Base-by-base conservation (phyloP, 2,888 invertebrate species). In the Eremobia ochroleuca region DNA sequence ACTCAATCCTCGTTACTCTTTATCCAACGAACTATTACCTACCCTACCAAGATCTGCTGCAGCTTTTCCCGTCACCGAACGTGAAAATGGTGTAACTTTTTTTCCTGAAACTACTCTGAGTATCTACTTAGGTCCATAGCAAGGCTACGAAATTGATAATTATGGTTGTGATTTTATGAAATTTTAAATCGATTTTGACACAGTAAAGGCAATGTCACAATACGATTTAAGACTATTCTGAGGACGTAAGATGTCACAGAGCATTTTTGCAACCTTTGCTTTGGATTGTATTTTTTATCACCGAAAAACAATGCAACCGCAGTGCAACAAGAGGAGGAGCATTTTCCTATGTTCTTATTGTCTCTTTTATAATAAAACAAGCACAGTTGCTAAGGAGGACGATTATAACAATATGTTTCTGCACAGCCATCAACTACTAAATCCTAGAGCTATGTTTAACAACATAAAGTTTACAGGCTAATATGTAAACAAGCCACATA, bases 401-500 rank as follows among this genome's bases (percentile, higher is more conserved):
- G 18, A n/a, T 43, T 43, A 21, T 13, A 43, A 4, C 21, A 21
- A 15, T 21, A 46, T n/a, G 5, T 9, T 40, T 28, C 28, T 52
- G 15, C 18, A 31, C 5, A 21, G 18, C n/a, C 28, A 25, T 15
- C 11, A 37, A 49, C 8, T 25, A 52, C 25, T 52, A 21, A 52
- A 25, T 13, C 6, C 0, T 43, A 55, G 4, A 31, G 18, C 31
- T 52, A 21, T 21, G 25, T 31, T 3, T 37, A 18, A 28, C 15
- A 34, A 77, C 4, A 0, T 25, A 6, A 25, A n/a, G 5, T 31
- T 25, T n/a, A 15, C 11, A 37, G 21, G 15, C 21, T 25, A 40
- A 31, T 55, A 21, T 40, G 21, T 71, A 49, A 55, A 77, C 37
- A 31, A 77, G 31, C 15, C n/a, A 18, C 5, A 58, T 18, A 37